Percentiles rank a stretch among this genome's conserved stretches.
phyloP scores from a whole-genome alignment of 2,888 invertebrate genomes.

The Sminthurides aquaticus region DNA sequence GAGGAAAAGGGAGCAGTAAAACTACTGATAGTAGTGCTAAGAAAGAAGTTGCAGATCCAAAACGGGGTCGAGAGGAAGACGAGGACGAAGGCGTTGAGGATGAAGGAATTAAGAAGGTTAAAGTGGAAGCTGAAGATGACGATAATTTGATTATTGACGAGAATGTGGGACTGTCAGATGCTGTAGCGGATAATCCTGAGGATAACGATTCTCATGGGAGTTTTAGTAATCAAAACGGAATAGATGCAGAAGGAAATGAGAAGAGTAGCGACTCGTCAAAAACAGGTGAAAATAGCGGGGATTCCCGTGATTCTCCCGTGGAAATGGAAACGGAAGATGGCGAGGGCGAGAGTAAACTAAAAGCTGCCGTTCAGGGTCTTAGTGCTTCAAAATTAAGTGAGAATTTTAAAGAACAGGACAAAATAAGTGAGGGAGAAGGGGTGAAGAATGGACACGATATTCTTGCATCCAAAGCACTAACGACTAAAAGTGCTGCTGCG shows the following conservation, averaged over 20 bases:
- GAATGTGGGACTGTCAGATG: background rate
- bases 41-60: background rate
- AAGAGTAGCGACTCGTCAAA: background rate
- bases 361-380: no score
- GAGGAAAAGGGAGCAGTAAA: slow-evolving; percentile 6
- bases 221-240: slow-evolving; percentile 14
- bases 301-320: background rate
- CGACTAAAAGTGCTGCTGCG: background rate
- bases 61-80: background rate
- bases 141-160: slow-evolving; percentile 20
- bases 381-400: no score
- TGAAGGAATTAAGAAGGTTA: slow-evolving; percentile 2
- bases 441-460: background rate
- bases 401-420: no score
- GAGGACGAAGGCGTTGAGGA: slow-evolving; percentile 6
- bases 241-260: background rate
- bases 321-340: background rate
- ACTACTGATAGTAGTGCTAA: background rate
- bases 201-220: background rate
- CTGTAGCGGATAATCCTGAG: no score
- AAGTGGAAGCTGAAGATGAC: slow-evolving; percentile 20
- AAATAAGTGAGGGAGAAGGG: no score
- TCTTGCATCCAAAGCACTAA: background rate
- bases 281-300: background rate
- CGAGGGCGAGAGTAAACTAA: no score